Conservation (phyloP, 2,113 vertebrate genomes). For the Aptenodytes patagonicus region DNA sequence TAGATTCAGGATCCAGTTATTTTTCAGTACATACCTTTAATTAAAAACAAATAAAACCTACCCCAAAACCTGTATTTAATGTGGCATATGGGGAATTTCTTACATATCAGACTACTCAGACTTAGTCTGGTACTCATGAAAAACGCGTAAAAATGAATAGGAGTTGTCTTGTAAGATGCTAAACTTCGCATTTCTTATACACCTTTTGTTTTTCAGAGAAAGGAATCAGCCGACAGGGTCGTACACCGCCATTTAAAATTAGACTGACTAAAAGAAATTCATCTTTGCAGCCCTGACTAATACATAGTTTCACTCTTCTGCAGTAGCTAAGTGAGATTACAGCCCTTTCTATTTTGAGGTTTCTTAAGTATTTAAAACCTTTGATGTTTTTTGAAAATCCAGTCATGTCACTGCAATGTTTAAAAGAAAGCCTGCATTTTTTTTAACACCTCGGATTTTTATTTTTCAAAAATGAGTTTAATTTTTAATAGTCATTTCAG, state of each 20-base stretch:
- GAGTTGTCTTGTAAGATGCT: background rate
- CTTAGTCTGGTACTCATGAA: background rate
- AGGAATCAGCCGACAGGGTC: background rate
- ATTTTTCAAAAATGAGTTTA: conserved; percentile 26
- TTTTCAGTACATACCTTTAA: background rate
- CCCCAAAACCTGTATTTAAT: background rate
- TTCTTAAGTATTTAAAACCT: conserved; percentile 63
- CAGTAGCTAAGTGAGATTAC: conserved; percentile 61
- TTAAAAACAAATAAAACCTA: background rate
- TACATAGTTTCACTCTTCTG: conserved; percentile 53
- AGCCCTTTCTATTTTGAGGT: conserved; percentile 56
- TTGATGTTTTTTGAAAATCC: conserved; percentile 54
- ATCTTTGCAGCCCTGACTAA: conserved; percentile 54
- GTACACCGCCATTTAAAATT: conserved; percentile 27
- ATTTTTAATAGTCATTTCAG: conserved; percentile 36
- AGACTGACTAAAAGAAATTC: conserved; percentile 31
- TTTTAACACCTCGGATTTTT: background rate
- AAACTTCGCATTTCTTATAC: background rate
- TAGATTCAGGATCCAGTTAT: background rate
- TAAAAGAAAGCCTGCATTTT: conserved; percentile 19
- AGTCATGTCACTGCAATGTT: conserved; percentile 23
- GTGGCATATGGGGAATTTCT: background rate
- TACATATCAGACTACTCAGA: background rate
- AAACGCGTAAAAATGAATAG: background rate
- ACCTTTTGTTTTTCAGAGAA: conserved; percentile 9